These are phyloP conservation scores for Herpetotheres cachinnans DNA, from an alignment of 2,113 vertebrate genomes.

Conservation along the genomic window DNA sequence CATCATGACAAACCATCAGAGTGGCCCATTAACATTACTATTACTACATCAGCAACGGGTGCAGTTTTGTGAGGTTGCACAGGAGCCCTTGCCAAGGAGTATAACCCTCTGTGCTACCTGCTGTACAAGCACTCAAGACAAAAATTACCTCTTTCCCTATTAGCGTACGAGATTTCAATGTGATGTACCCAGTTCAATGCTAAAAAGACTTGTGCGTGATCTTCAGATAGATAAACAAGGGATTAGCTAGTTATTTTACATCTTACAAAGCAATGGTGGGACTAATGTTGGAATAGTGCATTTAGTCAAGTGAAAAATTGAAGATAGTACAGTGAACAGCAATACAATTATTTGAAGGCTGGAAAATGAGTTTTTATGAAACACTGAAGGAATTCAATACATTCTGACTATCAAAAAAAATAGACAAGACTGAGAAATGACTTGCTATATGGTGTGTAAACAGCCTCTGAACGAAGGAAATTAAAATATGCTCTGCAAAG, in stretches of 20 bases:
- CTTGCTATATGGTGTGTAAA: background rate
- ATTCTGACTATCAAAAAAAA: background rate
- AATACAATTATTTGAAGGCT: constrained; percentile 2
- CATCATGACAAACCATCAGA: background rate
- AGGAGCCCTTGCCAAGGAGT: background rate
- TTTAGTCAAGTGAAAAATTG: constrained; percentile 56
- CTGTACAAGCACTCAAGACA: background rate
- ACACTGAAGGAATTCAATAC: constrained; percentile 22
- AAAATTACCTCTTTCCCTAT: background rate
- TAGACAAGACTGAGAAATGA: background rate
- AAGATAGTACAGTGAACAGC: constrained; percentile 1
- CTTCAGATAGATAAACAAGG: background rate
- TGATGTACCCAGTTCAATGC: background rate
- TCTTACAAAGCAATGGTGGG: background rate
- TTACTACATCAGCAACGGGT: background rate
- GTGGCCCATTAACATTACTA: background rate
- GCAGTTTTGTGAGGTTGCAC: background rate
- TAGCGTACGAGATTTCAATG: background rate
- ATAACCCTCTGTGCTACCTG: fast-evolving
- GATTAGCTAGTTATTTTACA: constrained; percentile 19
- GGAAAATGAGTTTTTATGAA: constrained; percentile 53
- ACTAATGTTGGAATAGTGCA: background rate
- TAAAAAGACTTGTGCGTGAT: background rate
- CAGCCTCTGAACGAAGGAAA: background rate
- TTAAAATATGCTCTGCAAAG: background rate